Conservation (phyloP, 2,113 vertebrate genomes). For the Cercopithecus mona region DNA sequence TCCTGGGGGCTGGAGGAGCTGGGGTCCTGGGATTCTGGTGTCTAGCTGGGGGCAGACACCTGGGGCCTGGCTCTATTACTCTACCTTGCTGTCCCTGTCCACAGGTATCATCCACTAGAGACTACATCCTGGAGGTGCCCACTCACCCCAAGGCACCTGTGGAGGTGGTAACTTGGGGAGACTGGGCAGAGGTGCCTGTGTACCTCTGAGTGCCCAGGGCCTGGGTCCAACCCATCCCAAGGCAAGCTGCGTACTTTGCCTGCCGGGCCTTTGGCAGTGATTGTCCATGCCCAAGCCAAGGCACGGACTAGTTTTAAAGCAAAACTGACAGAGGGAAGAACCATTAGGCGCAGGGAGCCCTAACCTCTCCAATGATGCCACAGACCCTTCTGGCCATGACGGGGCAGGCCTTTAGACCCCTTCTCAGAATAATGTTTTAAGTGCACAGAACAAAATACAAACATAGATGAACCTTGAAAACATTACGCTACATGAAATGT, state of each 20-base stretch:
- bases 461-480: neutral
- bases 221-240: neutral
- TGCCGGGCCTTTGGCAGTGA: neutral
- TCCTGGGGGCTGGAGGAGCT: neutral
- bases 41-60: neutral
- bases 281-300: neutral
- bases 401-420: neutral
- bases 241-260: neutral
- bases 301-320: neutral
- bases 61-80: neutral
- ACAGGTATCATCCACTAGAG: too few relatives aligned
- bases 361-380: neutral
- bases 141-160: neutral
- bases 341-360: neutral
- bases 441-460: neutral
- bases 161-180: too few relatives aligned
- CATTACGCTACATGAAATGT: too few relatives aligned
- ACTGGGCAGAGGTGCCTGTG: neutral
- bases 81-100: neutral
- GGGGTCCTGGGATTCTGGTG: neutral
- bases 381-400: accelerated
- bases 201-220: neutral
- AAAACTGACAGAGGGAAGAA: neutral
- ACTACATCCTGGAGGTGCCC: neutral
- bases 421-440: neutral